phyloP scores from a whole-genome alignment of 2,797 vertebrate genomes.

The Catamblyrhynchus diadema region DNA sequence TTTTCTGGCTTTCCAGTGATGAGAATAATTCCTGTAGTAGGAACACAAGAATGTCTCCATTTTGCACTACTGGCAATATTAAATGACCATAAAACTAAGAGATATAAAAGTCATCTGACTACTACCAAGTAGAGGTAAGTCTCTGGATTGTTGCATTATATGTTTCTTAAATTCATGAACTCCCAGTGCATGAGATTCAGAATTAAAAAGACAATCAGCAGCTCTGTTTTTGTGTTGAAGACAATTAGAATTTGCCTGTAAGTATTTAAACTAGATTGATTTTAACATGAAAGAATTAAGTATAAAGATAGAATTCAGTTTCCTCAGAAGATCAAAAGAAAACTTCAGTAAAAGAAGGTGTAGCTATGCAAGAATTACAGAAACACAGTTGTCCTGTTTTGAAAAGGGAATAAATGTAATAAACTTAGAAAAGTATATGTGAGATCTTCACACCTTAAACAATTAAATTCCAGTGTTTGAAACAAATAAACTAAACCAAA shows the following conservation, averaged over 20 bases:
- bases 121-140: neutral
- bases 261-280: neutral
- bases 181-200: neutral
- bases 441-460: neutral
- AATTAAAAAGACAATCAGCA: neutral
- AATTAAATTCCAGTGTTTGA: neutral
- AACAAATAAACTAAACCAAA: neutral
- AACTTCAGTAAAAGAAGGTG: neutral
- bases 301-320: neutral
- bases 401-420: neutral
- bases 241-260: neutral
- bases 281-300: neutral
- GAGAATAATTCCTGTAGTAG: neutral
- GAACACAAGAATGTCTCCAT: neutral
- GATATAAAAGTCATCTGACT: neutral
- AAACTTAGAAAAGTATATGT: neutral
- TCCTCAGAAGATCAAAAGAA: neutral
- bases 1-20: neutral
- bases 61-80: neutral
- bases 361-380: neutral
- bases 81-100: neutral
- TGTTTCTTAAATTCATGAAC: neutral
- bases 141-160: neutral
- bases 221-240: neutral
- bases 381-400: neutral